Base-by-base conservation (phyloP, 2,888 invertebrate genomes). In the Callimorpha dominula region DNA sequence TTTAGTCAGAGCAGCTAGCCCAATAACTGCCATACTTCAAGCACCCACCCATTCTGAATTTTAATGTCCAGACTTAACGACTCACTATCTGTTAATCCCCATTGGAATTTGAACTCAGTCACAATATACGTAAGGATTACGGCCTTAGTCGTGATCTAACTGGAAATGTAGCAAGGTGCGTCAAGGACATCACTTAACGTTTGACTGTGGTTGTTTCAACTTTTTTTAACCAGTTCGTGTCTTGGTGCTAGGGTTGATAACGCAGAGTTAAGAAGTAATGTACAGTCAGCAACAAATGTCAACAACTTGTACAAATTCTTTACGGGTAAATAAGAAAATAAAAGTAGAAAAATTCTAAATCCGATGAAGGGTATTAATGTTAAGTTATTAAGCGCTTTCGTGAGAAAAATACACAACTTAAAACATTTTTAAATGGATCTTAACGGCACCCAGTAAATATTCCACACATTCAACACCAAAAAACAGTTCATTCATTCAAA, bases 161-260 rank as follows among this genome's bases (percentile, higher is more conserved):
- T 90, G 89, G 89, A 90, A 87, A 82, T 85, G 87, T 88, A 85
- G 86, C 90, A 88, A 92, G 92, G 91, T 90, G 91, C 92, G 91
- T 91, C 94, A 94, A 94, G 94, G 94, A 93, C 94, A 88, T 83
- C 82, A 84, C 87, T 87, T 89, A 87, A 85, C 86, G 88, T 88
- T 87, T 86, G 85, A 78, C 82, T 89, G 86, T 88, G 86, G 88
- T 89, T 89, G 91, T 90, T 90, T 88, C 84, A 85, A 88, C 76
- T 87, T 87, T 89, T 91, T 91, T 90, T 87, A 84, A 86, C 88
- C 86, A 87, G 87, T 89, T 90, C 87, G 88, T 89, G 88, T 85
- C 81, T 83, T 77, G 71, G 73, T 71, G 43, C 70, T 84, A 88
- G 82, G 88, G 88, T 76, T 86, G 83, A 43, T 78, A 62, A 73